Evolutionary conservation across 1,140 invertebrate genomes (phyloP).

Genomic region (Philotrypesis tridentata): DNA sequence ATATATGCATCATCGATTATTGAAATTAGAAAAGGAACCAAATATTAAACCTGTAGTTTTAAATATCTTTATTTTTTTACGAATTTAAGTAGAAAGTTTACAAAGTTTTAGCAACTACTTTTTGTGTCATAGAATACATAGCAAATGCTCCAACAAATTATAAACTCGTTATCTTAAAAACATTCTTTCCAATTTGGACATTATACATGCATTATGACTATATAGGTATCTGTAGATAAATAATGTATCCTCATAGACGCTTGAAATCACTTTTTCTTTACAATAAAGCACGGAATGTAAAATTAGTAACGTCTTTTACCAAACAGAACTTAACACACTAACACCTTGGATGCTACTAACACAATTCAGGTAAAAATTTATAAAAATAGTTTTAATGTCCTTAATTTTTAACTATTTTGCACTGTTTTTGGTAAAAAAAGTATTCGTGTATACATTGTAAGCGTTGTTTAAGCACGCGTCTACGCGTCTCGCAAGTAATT

Average conservation of each 20-base stretch:
- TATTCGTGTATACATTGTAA: neutral
- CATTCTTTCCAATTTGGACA: slow-evolving; percentile 9
- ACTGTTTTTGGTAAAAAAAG: slow-evolving; percentile 25
- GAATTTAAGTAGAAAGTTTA: slow-evolving; percentile 42
- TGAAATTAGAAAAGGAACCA: too few species aligned
- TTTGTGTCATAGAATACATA: slow-evolving; percentile 42
- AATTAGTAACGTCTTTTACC: slow-evolving; percentile 4
- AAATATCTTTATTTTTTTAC: slow-evolving; percentile 28
- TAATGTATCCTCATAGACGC: neutral
- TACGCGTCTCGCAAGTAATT: neutral
- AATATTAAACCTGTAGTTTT: neutral
- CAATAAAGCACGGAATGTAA: slow-evolving; percentile 26
- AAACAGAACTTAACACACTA: slow-evolving; percentile 22
- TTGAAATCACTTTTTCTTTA: neutral
- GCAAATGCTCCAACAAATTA: slow-evolving; percentile 43
- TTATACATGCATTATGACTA: slow-evolving; percentile 1
- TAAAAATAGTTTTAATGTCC: slow-evolving; percentile 37
- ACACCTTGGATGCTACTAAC: neutral
- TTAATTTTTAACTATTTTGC: neutral
- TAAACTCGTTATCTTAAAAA: slow-evolving; percentile 23
- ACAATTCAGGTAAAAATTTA: slow-evolving; percentile 31
- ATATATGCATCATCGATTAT: too few species aligned
- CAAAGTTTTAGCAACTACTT: slow-evolving; percentile 31
- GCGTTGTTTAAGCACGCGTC: slow-evolving; percentile 5
- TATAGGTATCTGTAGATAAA: neutral